phyloP scores from a whole-genome alignment of 1,140 invertebrate species.

The Drusus annulatus region DNA sequence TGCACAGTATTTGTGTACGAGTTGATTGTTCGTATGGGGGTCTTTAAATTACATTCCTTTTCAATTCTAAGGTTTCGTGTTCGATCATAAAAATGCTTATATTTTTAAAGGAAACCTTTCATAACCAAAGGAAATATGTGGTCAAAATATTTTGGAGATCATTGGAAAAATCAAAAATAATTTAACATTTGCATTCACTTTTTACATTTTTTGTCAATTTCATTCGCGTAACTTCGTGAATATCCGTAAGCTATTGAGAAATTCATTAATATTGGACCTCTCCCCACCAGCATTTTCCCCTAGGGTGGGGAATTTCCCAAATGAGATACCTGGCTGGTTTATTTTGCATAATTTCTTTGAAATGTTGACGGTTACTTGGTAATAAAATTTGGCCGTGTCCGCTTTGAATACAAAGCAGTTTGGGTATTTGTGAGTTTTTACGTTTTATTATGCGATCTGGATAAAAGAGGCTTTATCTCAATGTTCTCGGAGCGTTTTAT shows the following conservation, averaged over 20 bases:
- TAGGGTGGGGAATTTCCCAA: neutral
- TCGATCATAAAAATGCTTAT: too few relatives aligned
- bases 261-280: neutral
- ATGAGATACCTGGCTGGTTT: slow-evolving; percentile 31
- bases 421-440: slow-evolving; percentile 1
- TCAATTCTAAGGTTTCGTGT: too few relatives aligned
- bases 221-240: neutral
- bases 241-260: slow-evolving; percentile 25
- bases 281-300: neutral
- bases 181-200: slow-evolving; percentile 17
- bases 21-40: too few relatives aligned
- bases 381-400: slow-evolving; percentile 55
- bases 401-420: slow-evolving; percentile 45
- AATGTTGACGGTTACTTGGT: slow-evolving; percentile 52
- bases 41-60: too few relatives aligned
- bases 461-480: neutral
- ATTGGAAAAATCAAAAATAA: too few relatives aligned
- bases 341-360: slow-evolving; percentile 57
- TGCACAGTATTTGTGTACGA: too few relatives aligned
- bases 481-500: too few relatives aligned
- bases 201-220: neutral
- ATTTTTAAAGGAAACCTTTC: too few relatives aligned
- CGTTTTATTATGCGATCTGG: slow-evolving; percentile 14
- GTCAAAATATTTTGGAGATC: too few relatives aligned
- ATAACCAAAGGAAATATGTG: too few relatives aligned